Evolutionary conservation across 37 sponge, comb jelly and placozoan species (phyloP).

Genomic region (Bolinopsis microptera): DNA sequence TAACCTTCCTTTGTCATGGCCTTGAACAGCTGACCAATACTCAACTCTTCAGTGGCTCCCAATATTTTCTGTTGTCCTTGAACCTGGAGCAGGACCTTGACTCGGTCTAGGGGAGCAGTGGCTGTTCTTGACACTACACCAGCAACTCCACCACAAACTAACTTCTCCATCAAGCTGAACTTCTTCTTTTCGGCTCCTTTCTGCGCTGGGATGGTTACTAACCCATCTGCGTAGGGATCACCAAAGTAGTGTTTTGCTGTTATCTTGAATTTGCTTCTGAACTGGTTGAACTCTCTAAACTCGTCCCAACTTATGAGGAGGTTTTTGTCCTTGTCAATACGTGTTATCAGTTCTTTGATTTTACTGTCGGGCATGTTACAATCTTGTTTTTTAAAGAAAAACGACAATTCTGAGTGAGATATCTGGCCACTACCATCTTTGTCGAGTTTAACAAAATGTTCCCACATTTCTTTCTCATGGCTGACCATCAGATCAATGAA

Average conservation of each 20-base stretch:
- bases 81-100: conserved; percentile 92
- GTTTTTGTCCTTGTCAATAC: conserved; percentile 89
- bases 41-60: conserved; percentile 59
- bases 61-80: conserved; percentile 68
- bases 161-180: conserved; percentile 75
- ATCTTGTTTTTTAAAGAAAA: background rate
- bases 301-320: conserved; percentile 86
- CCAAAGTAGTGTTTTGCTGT: conserved; percentile 11
- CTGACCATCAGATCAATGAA: conserved; percentile 15
- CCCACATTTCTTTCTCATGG: conserved; percentile 16
- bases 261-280: background rate
- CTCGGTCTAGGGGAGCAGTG: conserved; percentile 94
- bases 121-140: conserved; percentile 81
- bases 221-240: conserved; percentile 25
- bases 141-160: conserved; percentile 85
- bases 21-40: conserved; percentile 73
- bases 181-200: conserved; percentile 67
- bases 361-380: background rate
- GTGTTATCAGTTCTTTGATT: background rate
- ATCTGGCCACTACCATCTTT: conserved; percentile 47
- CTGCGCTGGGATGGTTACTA: background rate
- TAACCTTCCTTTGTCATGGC: conserved; percentile 91
- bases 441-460: conserved; percentile 13
- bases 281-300: conserved; percentile 82
- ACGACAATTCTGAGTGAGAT: background rate